Base-by-base conservation (phyloP, 2,888 invertebrate species). In the Andrena marginata region DNA sequence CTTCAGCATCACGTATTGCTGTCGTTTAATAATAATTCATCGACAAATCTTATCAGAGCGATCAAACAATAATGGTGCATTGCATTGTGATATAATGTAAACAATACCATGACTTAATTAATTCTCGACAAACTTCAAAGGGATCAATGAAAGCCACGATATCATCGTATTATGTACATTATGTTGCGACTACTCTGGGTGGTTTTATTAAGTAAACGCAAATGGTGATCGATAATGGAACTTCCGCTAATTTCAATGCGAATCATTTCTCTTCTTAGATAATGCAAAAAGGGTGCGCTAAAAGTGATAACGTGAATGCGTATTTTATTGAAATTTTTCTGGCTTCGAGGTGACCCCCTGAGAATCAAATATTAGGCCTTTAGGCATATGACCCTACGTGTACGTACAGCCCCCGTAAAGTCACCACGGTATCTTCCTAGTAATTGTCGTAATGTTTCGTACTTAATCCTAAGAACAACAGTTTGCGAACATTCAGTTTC, bases 371-470 rank as follows among this genome's bases (percentile, higher is more conserved):
- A 77, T 29, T 77, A 82, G 74, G 78, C 79, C 73, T 77, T 79
- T 73, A 64, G 77, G 56, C 72, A 77, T 80, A 78, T 76, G 77
- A 86, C 63, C 73, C 83, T 83, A 75, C 75, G 77, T 79, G 77
- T 81, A 79, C 71, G 83, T 86, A 86, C 77, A 87, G 89, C 80
- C 88, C 87, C 82, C 81, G 23, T 82, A 86, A 82, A 85, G 82
- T 83, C 84, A 87, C 73, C 83, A 82, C 51, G 67, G 80, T 85
- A 88, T 87, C 73, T 86, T 87, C 89, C 81, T 84, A 87, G 85
- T 82, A 82, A 81, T 83, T 84, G 85, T 80, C 76, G 64, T 67
- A 88, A 80, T 33, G 71, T 68, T 85, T 73, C 33, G 6, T 80
- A 85, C 85, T 87, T 87, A 89, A 77, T 48, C 79, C 64, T 80